Percentiles rank a stretch among this genome's conserved stretches.
Conservation (phyloP, 2,888 invertebrate species). For the Tipula vernalis region DNA sequence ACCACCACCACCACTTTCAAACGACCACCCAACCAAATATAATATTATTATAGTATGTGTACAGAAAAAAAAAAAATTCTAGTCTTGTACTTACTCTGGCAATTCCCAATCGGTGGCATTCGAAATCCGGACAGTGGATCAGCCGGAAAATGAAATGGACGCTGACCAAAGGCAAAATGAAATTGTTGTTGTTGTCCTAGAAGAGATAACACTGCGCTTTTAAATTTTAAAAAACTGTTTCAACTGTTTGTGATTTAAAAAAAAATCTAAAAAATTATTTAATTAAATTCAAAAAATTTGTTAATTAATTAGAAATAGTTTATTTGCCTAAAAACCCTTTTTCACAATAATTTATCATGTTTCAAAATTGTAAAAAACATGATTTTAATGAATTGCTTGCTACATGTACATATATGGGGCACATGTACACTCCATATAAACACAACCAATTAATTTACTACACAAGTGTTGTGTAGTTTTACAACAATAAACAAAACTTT, state of each 20-base stretch:
- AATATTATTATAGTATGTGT: background rate
- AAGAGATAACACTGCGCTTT: constrained; percentile 69
- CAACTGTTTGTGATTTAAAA: constrained; percentile 15
- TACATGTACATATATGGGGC: background rate
- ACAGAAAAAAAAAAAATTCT: background rate
- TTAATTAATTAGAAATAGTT: background rate
- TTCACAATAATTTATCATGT: background rate
- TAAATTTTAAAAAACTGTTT: constrained; percentile 36
- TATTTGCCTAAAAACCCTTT: background rate
- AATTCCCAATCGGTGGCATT: constrained; percentile 81
- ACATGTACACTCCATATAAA: background rate
- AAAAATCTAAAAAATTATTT: background rate
- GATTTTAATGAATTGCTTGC: background rate
- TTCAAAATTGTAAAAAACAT: background rate
- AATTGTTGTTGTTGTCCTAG: constrained; percentile 94
- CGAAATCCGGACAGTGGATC: constrained; percentile 78
- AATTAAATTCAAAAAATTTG: background rate
- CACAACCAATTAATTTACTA: background rate
- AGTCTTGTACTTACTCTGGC: constrained; percentile 65
- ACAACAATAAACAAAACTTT: background rate
- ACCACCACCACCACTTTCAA: background rate
- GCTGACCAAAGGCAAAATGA: constrained; percentile 81
- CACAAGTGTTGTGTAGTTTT: background rate
- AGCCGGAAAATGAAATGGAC: constrained; percentile 77
- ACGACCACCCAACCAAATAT: background rate